A percentile compares a stretch with the other conserved stretches of the same genome.
These are phyloP conservation scores for Polyommatus icarus DNA, from an alignment of 2,888 invertebrate genomes.

Conservation along the genomic window DNA sequence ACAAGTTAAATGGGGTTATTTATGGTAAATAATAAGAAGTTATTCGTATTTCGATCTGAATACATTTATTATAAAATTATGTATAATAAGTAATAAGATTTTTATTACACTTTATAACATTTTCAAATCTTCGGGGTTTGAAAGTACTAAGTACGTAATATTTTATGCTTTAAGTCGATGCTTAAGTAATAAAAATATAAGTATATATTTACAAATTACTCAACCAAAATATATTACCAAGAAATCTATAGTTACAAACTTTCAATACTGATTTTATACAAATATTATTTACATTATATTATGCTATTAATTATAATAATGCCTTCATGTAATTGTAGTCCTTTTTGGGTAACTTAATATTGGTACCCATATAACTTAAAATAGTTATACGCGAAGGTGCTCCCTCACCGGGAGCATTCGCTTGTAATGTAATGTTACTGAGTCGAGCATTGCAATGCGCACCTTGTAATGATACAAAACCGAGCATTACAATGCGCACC, in stretches of 20 bases:
- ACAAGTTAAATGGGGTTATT: not conserved
- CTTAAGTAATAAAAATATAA: not conserved
- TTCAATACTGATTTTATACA: conserved; percentile 31
- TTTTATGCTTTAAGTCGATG: conserved; percentile 8
- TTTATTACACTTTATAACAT: not conserved
- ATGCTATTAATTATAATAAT: not conserved
- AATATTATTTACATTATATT: conserved; percentile 17
- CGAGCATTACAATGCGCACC: too few species aligned
- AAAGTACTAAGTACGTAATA: not conserved
- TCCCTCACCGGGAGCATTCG: too few species aligned
- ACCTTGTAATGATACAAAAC: too few species aligned
- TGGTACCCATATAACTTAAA: not conserved
- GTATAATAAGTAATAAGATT: not conserved
- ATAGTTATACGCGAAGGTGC: not conserved
- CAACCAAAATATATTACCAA: conserved; percentile 8
- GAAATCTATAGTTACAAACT: not conserved
- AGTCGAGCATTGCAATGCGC: too few species aligned
- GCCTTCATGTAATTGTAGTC: not conserved
- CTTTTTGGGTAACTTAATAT: not conserved
- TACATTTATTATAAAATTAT: conserved; percentile 10
- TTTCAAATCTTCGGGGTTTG: conserved; percentile 3
- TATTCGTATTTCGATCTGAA: not conserved
- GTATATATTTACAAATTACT: conserved; percentile 20
- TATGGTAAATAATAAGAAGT: not conserved
- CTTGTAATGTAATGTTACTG: too few species aligned